Evolutionary conservation across 2,797 vertebrate genomes (phyloP), one percentile per base, ranked within the genome.

Genomic region (Cossypha heuglini): DNA sequence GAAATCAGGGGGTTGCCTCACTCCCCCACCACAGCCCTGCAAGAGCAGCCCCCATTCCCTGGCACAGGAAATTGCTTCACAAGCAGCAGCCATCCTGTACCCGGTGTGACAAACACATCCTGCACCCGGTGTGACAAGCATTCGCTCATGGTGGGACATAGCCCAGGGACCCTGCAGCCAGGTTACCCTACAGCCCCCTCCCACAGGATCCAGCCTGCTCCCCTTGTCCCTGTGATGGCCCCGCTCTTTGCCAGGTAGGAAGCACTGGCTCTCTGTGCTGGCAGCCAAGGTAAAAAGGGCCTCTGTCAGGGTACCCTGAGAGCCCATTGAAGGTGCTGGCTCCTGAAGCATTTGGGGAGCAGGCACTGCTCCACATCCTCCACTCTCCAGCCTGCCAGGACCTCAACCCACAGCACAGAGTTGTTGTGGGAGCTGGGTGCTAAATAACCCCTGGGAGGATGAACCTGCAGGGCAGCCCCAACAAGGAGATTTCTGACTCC

Each of bases 1-100:
- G 92, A 92, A 96, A 92, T 75, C 43, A 18, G 2, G 10, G 43
- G n/a, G 87, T 96, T 97, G 95, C 97, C 94, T 97, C 95, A 97
- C 54, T 54, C 59, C 35, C 43, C 46, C 16, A 10, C 93, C 85
- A 5, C 95, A 55, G 28, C 49, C 33, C 33, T 66, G 49, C 40
- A 97, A 95, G 92, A 95, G 61, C 89, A 81, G 48, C 29, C 52
- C 58, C 16, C 0, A 59, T 64, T 73, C 72, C 57, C 7, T 1
- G 21, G 40, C 1, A 8, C 54, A 91, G 95, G 96, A 97, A 91
- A 67, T 95, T 97, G 92, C 92, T 77, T 51, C 90, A 93, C 52
- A 28, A 49, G 67, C 91, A 69, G 58, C 46, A 0, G 0, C 63
- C 6, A 0, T 85, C 58, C 90, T 22, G 38, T 0, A 0, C 51